phyloP scores from a whole-genome alignment of 2,113 vertebrate genomes.

The Meriones unguiculatus region DNA sequence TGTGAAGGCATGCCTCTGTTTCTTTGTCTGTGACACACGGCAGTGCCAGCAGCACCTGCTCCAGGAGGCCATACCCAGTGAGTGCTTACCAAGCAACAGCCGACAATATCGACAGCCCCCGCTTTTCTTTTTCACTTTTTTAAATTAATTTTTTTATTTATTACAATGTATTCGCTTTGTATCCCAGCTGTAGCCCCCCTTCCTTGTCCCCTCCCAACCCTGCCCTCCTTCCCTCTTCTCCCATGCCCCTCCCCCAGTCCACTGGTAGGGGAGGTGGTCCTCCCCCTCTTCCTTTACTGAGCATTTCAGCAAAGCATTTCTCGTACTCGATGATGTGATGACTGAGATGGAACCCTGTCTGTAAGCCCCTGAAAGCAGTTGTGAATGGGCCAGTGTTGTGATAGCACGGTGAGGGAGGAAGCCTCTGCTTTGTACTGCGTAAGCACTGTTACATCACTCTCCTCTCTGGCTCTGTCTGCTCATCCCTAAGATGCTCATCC shows the following conservation, averaged over 20 bases:
- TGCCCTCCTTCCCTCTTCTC: too few species aligned
- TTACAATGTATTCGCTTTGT: too few species aligned
- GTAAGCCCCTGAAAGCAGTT: not conserved
- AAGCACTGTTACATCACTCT: not conserved
- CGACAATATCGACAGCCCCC: not conserved
- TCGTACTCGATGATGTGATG: not conserved
- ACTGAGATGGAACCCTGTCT: not conserved
- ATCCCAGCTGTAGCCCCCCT: too few species aligned
- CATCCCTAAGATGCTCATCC: not conserved
- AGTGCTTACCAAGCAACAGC: not conserved
- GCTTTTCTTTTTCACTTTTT: not conserved
- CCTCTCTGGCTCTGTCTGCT: not conserved
- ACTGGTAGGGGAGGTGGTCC: too few species aligned
- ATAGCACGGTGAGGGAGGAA: not conserved
- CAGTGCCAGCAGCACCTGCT: not conserved
- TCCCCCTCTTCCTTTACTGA: not conserved
- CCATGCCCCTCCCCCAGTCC: too few species aligned
- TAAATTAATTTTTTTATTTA: too few species aligned
- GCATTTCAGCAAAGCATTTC: not conserved
- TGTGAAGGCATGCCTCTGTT: not conserved
- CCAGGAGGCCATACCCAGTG: not conserved
- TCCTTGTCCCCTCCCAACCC: too few species aligned
- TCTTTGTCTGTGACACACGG: not conserved
- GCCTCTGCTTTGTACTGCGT: not conserved
- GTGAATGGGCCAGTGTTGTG: not conserved